Percentiles rank a stretch among this genome's conserved stretches.
These are phyloP conservation scores for Fabriciana adippe DNA, from an alignment of 2,888 invertebrate species.

Conservation along the genomic window DNA sequence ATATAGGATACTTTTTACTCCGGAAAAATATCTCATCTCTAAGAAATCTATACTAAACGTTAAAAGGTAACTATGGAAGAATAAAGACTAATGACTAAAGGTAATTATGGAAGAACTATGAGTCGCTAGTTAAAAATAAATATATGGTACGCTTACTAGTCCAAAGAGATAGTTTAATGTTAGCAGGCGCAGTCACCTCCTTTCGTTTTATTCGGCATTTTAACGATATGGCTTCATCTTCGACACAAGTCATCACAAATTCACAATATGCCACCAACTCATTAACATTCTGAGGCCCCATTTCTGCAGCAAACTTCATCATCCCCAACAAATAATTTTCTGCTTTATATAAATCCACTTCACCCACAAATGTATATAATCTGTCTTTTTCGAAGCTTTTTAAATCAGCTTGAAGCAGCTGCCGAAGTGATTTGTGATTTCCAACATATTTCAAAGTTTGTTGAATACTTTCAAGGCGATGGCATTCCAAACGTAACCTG, in stretches of 20 bases:
- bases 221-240: slow-evolving; percentile 28
- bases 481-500: slow-evolving; percentile 41
- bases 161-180: slow-evolving; percentile 2
- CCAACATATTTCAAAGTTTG: slow-evolving; percentile 25
- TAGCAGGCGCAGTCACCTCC: slow-evolving; percentile 2
- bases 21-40: too few relatives aligned
- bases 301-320: slow-evolving; percentile 38
- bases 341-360: slow-evolving; percentile 36
- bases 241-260: slow-evolving; percentile 40
- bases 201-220: slow-evolving; percentile 15
- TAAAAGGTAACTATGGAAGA: too few relatives aligned
- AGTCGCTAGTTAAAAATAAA: too few relatives aligned
- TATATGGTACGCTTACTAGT: slow-evolving; percentile 7
- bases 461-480: slow-evolving; percentile 38
- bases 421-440: slow-evolving; percentile 20
- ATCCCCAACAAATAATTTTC: slow-evolving; percentile 37
- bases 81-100: too few relatives aligned
- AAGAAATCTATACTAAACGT: too few relatives aligned
- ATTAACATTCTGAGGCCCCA: slow-evolving; percentile 39
- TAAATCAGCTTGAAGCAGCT: slow-evolving; percentile 29
- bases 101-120: too few relatives aligned
- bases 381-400: slow-evolving; percentile 39
- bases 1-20: too few relatives aligned
- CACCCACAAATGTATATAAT: slow-evolving; percentile 40
- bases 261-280: slow-evolving; percentile 43